Base-by-base conservation (phyloP, 2,888 invertebrate species). In the Carterocephalus palaemon region DNA sequence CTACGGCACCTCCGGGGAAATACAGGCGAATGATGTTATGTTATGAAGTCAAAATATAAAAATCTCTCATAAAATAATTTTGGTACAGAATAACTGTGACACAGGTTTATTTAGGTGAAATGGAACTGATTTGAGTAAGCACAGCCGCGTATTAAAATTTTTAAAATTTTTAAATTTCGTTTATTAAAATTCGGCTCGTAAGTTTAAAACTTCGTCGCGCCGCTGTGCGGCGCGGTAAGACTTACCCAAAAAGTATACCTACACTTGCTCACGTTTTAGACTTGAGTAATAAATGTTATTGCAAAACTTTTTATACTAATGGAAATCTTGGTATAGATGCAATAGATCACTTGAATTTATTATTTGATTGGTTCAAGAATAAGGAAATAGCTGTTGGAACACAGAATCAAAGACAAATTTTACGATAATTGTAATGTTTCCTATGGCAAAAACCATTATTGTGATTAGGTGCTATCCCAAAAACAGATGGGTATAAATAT, bases 231-330 rank as follows among this genome's bases (percentile, higher is more conserved):
- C 56, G 53, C 55, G 66, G 60, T 62, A 56, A 67, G 71, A 70
- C 66, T 72, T 72, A 56, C 51, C 54, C 59, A 56, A 69, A 70
- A 73, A 71, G 59, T 63, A 56, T 58, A 58, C 59, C 60, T 50
- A 64, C 73, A 70, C 60, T 67, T 67, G 67, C 71, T 73, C 73
- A 71, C 73, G 68, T 71, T 71, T 70, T 63, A 56, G 64, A 65
- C 57, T 57, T 60, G 64, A 68, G 75, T 59, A 57, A 55, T 63
- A 67, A 60, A 72, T 72, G 75, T 75, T 80, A 79, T 78, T 68
- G 75, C 74, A 70, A 56, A 67, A 79, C 80, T 67, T 80, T 79
- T 72, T 62, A 43, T n/a, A n/a, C n/a, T n/a, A n/a, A n/a, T n/a
- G n/a, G n/a, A n/a, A n/a, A n/a, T n/a, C n/a, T n/a, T n/a, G n/a